phyloP scores from a whole-genome alignment of 2,797 vertebrate genomes.

The Scolopax bukidnonensis region DNA sequence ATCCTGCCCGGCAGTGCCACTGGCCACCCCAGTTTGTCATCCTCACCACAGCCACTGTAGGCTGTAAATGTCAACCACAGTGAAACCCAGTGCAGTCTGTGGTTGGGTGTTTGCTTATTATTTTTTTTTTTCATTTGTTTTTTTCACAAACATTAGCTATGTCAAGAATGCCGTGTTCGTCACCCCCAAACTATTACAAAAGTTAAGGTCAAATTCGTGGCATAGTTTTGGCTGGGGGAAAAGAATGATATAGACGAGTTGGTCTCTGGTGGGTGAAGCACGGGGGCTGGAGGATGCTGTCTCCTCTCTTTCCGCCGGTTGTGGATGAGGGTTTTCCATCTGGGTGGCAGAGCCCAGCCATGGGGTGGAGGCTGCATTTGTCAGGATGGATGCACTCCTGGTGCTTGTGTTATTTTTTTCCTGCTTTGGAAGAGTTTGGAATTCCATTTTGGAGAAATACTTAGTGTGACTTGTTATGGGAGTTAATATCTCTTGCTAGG shows the following conservation, averaged over 20 bases:
- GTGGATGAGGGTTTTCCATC: background rate
- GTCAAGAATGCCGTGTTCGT: background rate
- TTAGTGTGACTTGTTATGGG: background rate
- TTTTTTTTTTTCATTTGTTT: background rate
- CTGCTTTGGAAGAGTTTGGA: background rate
- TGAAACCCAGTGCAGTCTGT: background rate
- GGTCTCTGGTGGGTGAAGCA: background rate
- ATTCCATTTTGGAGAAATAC: background rate
- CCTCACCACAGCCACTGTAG: background rate
- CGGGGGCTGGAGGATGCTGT: background rate
- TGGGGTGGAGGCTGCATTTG: background rate
- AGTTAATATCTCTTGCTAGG: background rate
- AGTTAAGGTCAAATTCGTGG: conserved; percentile 20
- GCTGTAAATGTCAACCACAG: background rate
- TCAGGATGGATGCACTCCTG: background rate
- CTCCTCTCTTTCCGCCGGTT: background rate
- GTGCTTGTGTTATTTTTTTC: background rate
- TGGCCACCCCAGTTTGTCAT: background rate
- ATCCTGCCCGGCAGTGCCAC: background rate
- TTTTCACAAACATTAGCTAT: conserved; percentile 34
- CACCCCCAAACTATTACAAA: conserved; percentile 12
- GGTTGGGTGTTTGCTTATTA: background rate
- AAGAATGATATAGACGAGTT: background rate
- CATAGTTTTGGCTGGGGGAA: conserved; percentile 30
- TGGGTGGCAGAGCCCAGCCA: background rate